Conservation (phyloP, 1,140 invertebrate genomes). For the Brachionus koreanus region DNA sequence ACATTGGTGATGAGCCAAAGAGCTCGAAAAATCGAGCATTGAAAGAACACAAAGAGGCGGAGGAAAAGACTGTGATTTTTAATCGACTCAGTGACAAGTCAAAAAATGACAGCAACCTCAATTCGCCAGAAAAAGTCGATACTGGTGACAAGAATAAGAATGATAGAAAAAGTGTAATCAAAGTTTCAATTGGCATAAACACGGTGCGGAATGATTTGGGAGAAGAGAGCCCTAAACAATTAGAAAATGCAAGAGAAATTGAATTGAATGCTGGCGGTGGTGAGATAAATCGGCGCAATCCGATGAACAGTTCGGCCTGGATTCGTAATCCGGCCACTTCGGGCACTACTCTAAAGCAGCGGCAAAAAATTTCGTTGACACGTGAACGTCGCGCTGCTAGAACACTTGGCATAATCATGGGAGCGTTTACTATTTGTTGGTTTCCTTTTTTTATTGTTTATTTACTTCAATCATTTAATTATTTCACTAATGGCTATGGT, state of each 20-base stretch:
- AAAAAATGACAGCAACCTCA: not conserved
- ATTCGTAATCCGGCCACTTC: not conserved
- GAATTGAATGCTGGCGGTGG: not conserved
- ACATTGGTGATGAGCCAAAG: not conserved
- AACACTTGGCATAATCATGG: slow-evolving; percentile 95
- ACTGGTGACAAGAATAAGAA: not conserved
- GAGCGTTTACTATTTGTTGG: slow-evolving; percentile 97
- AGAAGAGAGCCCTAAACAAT: not conserved
- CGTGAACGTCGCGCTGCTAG: slow-evolving; percentile 94
- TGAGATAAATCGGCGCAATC: not conserved
- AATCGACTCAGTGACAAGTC: not conserved
- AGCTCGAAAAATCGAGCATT: not conserved
- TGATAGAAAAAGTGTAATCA: not conserved
- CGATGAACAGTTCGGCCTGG: not conserved
- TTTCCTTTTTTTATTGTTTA: slow-evolving; percentile 96
- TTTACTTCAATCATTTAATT: slow-evolving; percentile 45
- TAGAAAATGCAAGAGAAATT: not conserved
- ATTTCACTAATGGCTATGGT: not conserved
- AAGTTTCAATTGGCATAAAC: slow-evolving; percentile 17
- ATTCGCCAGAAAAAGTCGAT: not conserved
- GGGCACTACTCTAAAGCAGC: slow-evolving; percentile 65
- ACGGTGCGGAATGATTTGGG: not conserved
- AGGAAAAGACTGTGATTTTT: not conserved
- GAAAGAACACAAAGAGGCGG: not conserved
- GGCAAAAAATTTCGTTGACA: slow-evolving; percentile 84